Evolutionary conservation across 1,140 invertebrate genomes (phyloP).

Genomic region (Apolygus lucorum): DNA sequence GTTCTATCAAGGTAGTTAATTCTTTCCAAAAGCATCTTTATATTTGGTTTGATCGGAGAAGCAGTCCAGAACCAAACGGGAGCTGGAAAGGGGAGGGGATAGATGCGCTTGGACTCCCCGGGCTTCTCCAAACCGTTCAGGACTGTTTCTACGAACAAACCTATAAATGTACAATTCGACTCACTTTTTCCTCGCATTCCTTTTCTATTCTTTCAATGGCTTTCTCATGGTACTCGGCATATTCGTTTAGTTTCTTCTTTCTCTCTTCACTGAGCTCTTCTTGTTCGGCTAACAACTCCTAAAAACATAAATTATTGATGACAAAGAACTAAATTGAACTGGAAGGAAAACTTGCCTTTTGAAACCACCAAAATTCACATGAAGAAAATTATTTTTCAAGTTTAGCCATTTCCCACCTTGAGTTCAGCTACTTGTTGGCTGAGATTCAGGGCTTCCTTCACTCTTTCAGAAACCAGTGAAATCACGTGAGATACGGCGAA

Average conservation of each 20-base stretch:
- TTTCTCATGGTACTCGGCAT: conserved; percentile 22
- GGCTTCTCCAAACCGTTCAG: too few species aligned
- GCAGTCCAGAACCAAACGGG: too few species aligned
- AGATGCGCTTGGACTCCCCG: too few species aligned
- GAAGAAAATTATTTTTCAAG: not conserved
- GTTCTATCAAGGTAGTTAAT: too few species aligned
- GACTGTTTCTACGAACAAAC: too few species aligned
- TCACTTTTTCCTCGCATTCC: conserved; percentile 33
- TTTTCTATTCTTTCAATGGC: conserved; percentile 30
- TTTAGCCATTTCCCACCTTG: conserved; percentile 22
- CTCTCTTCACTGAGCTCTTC: conserved; percentile 8
- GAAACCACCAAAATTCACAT: not conserved
- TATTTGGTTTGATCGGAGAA: too few species aligned
- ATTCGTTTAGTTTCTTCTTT: conserved; percentile 19
- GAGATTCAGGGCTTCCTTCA: conserved; percentile 23
- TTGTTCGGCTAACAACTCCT: conserved; percentile 21
- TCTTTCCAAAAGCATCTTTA: too few species aligned
- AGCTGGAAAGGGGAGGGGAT: too few species aligned
- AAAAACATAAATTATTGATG: not conserved
- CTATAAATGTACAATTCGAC: too few species aligned
- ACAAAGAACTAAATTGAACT: not conserved
- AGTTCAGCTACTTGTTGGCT: conserved; percentile 24
- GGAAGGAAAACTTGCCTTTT: too few species aligned
- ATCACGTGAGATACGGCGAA: conserved; percentile 50
- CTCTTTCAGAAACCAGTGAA: conserved; percentile 44